phyloP scores from a whole-genome alignment of 2,797 vertebrate species.

The Acropternis orthonyx region DNA sequence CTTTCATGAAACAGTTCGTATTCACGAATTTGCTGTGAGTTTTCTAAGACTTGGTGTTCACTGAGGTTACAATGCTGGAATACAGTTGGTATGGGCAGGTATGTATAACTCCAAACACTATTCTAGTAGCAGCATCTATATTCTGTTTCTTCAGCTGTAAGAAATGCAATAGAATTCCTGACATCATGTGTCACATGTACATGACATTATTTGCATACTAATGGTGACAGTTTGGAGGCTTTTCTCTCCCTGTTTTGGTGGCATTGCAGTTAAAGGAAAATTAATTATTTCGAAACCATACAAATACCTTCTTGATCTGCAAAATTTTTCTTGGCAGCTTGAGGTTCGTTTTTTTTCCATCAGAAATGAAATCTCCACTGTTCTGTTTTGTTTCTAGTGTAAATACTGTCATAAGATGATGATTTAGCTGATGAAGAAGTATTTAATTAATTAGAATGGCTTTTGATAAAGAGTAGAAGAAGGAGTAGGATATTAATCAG shows the following conservation, averaged over 20 bases:
- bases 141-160: constrained; percentile 50
- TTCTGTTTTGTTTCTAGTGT: neutral
- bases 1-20: constrained; percentile 73
- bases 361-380: neutral
- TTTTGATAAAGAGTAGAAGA: neutral
- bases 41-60: constrained; percentile 63
- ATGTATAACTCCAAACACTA: constrained; percentile 74
- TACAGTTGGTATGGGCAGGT: constrained; percentile 98
- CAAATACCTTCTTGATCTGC: neutral
- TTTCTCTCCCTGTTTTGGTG: neutral
- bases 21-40: constrained; percentile 61
- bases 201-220: constrained; percentile 38
- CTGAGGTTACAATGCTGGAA: constrained; percentile 88
- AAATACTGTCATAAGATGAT: neutral
- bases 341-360: neutral
- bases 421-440: neutral
- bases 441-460: neutral
- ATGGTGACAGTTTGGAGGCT: neutral
- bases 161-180: constrained; percentile 61
- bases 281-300: neutral
- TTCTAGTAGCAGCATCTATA: neutral
- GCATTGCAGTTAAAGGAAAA: neutral
- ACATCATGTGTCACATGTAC: constrained; percentile 51
- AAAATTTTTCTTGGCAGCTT: neutral
- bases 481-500: neutral